Base-by-base conservation (phyloP, 1,140 invertebrate species). In the Drosophila takahashii region DNA sequence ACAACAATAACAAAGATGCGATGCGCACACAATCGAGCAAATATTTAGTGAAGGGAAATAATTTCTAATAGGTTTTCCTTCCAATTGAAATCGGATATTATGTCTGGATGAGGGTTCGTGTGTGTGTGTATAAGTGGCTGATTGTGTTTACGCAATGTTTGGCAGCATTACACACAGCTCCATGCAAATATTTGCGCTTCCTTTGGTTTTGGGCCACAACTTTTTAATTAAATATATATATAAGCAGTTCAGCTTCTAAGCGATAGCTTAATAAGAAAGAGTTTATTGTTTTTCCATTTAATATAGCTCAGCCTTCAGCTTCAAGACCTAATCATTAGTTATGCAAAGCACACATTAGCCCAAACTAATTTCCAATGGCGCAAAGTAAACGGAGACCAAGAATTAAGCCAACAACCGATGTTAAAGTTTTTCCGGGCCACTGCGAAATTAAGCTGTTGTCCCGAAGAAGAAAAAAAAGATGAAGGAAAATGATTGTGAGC, bases 41-140 rank as follows among this genome's bases (percentile, higher is more conserved):
- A 83, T 83, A 86, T 83, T 87, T 87, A 75, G 66, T 67, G 56
- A 81, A 79, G 58, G 54, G 61, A 87, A 87, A 81, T 87, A 86
- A 86, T 86, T 86, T 86, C 83, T 86, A 86, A 86, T 86, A 87
- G 80, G 81, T 81, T 86, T 83, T 86, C 67, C 74, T 65, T 64
- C 73, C 79, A 78, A 87, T 79, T 87, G 79, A 71, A 85, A 86
- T 69, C 62, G 78, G 74, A 86, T 81, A 86, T 81, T 78, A 77
- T 77, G 54, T 78, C 59, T 59, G 70, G 56, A 54, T 27, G 18
- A 48, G 29, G 44, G 51, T 57, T 39, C 39, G 50, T 42, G 41
- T 42, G 7, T 52, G 29, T 42, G 15, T 41, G 60, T 39, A 32
- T 54, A 18, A 51, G 58, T 47, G 47, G 36, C 10, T 76, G 77